Conservation (phyloP, 2,113 vertebrate species). For the Castor canadensis region DNA sequence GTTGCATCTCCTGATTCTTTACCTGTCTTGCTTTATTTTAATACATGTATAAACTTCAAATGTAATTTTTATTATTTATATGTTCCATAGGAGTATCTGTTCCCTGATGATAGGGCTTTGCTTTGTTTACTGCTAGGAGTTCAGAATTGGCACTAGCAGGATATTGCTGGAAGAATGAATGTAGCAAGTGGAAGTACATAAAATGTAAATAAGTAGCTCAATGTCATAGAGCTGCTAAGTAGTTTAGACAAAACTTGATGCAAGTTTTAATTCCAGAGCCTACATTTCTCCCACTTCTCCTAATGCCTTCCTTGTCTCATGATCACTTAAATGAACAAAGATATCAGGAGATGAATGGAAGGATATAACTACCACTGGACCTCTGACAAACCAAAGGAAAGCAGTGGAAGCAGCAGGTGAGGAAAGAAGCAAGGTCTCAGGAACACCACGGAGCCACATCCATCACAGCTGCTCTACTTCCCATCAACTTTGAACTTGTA, state of each 20-base stretch:
- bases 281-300: not conserved
- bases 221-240: not conserved
- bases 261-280: not conserved
- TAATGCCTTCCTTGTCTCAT: not conserved
- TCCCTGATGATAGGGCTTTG: too few relatives aligned
- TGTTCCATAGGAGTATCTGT: not conserved
- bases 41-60: not conserved
- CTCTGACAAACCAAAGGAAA: not conserved
- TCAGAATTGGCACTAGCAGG: not conserved
- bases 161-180: not conserved
- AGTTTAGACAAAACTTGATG: not conserved
- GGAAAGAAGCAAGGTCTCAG: accelerated
- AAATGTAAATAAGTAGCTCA: not conserved
- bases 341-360: too few relatives aligned
- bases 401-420: too few relatives aligned
- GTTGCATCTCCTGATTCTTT: not conserved
- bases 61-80: not conserved
- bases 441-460: not conserved
- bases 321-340: not conserved
- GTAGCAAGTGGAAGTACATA: not conserved
- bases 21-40: not conserved
- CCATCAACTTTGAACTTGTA: not conserved
- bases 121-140: not conserved
- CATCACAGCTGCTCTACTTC: accelerated
- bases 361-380: not conserved